Evolutionary conservation across 2,888 invertebrate species (phyloP).

Genomic region (Synergus umbraculus): DNA sequence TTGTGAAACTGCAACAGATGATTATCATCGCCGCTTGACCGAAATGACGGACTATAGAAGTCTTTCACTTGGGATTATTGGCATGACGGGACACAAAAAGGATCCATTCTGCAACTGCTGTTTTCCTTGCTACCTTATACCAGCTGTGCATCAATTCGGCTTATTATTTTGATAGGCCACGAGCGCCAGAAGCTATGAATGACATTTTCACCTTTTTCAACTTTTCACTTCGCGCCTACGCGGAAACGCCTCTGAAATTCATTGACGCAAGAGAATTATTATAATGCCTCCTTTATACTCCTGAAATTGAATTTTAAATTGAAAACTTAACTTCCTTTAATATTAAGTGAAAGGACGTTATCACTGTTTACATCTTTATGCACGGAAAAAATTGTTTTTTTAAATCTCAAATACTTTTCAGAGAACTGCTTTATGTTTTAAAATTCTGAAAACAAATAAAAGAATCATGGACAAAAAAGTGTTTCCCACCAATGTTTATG

Average conservation of each 20-base stretch:
- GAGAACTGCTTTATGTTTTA: background rate
- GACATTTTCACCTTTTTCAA: slow-evolving; percentile 20
- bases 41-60: background rate
- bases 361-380: too few species aligned
- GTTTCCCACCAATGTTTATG: slow-evolving; percentile 1
- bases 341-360: too few species aligned
- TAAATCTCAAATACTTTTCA: background rate
- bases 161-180: slow-evolving; percentile 55
- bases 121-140: slow-evolving; percentile 49
- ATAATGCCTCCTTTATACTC: background rate
- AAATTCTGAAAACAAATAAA: background rate
- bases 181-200: slow-evolving; percentile 21
- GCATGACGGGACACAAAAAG: slow-evolving; percentile 54
- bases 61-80: slow-evolving; percentile 36
- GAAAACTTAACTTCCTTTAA: background rate
- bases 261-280: background rate
- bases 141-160: slow-evolving; percentile 52
- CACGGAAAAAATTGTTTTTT: background rate
- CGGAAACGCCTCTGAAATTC: background rate
- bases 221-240: background rate
- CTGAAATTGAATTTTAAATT: background rate
- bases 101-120: slow-evolving; percentile 49
- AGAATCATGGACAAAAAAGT: background rate
- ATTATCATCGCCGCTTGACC: slow-evolving; percentile 21
- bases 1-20: background rate